Evolutionary conservation across 2,113 vertebrate genomes (phyloP).

Genomic region (Nesoenas mayeri): DNA sequence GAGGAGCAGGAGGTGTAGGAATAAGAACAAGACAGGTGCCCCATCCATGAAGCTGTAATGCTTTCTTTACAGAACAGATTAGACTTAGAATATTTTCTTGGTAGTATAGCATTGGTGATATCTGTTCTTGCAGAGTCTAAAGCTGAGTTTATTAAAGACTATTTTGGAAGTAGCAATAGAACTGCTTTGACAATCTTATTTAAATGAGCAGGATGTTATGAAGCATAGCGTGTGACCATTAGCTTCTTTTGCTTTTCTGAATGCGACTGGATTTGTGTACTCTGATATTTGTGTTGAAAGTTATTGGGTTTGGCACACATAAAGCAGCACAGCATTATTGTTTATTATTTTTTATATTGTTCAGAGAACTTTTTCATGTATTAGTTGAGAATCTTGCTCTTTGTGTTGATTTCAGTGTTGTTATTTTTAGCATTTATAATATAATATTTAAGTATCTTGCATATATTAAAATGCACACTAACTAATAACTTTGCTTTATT

Average conservation of each 20-base stretch:
- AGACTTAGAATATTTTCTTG: not conserved
- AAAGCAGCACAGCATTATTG: not conserved
- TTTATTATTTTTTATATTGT: not conserved
- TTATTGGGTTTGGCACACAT: not conserved
- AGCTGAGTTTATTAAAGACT: not conserved
- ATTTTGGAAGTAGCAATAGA: not conserved
- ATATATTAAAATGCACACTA: not conserved
- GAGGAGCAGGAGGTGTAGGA: not conserved
- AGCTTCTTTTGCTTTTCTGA: not conserved
- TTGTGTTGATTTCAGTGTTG: not conserved
- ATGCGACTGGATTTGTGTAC: not conserved
- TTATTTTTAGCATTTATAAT: not conserved
- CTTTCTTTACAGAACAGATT: not conserved
- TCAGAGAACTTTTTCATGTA: not conserved
- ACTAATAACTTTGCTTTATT: not conserved
- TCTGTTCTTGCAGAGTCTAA: not conserved
- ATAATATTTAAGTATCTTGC: not conserved
- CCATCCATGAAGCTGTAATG: not conserved
- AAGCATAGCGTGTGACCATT: not conserved
- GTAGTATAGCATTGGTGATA: not conserved
- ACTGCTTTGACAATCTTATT: not conserved
- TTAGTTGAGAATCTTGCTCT: not conserved
- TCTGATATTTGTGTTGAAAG: not conserved
- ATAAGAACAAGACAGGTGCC: not conserved
- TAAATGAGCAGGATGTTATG: not conserved